Base-by-base conservation (phyloP, 2,888 invertebrate genomes). In the Choreutis nemorana region DNA sequence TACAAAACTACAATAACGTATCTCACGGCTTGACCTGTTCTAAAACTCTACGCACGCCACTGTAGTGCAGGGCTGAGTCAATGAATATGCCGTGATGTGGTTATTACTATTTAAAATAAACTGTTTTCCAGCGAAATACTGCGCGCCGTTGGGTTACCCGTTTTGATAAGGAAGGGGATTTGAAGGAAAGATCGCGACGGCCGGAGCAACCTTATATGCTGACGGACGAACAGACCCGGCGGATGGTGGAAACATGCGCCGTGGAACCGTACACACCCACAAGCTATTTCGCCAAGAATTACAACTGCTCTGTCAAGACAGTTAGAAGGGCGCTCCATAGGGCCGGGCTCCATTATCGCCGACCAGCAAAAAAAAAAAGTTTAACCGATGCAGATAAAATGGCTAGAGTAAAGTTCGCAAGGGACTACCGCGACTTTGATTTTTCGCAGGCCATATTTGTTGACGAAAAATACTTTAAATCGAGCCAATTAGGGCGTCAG, bases 361-460 rank as follows among this genome's bases (percentile, higher is more conserved):
- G 18, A 26, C 35, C 30, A 11, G 32, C 28, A 2, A 30, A 12
- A 21, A 31, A 34, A 34, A 32, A 28, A 6, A 8, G 16, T 14
- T 13, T 37, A 7, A 33, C 22, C 1, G 34, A 33, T 2, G 23
- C 12, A 1, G 27, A 38, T 18, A 35, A 38, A 26, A 30, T 28
- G 20, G 33, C 35, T 14, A 8, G 40, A 3, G 31, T 41, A n/a
- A 30, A 31, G 10, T 41, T 37, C 18, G 36, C 40, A 20, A 22
- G 36, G 11, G 33, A 35, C 21, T 38, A 30, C 20, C n/a, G 37
- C 5, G 35, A 39, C 11, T 41, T 33, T n/a, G 36, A 41, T 33
- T 36, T 37, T 34, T 31, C 34, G 22, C 29, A 35, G 26, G 34
- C 37, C 23, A 36, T 41, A 33, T 41, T 41, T 36, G 32, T 33